phyloP scores from a whole-genome alignment of 2,888 invertebrate species.

The Therioaphis trifolii region DNA sequence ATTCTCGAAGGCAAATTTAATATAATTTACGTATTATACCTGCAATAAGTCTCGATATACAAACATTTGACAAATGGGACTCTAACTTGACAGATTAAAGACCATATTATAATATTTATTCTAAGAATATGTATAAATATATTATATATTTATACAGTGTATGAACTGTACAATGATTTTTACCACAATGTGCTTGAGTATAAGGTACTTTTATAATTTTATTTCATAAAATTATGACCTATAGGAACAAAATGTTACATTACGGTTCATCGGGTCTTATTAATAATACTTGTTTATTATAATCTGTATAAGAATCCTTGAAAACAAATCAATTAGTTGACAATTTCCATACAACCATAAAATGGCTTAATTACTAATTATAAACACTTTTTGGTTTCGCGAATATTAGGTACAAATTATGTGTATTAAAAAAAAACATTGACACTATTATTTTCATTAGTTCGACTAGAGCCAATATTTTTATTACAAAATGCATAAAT shows the following conservation, averaged over 20 bases:
- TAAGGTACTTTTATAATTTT: background rate
- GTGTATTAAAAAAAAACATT: background rate
- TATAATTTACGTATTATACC: background rate
- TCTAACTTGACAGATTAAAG: too few species aligned
- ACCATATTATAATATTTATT: too few species aligned
- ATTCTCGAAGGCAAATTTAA: background rate
- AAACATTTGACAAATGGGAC: too few species aligned
- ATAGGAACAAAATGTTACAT: background rate
- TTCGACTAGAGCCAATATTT: background rate
- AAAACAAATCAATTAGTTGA: background rate
- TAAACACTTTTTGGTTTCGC: slow-evolving; percentile 14
- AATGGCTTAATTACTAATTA: slow-evolving; percentile 22
- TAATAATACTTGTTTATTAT: slow-evolving; percentile 8
- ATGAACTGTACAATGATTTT: background rate
- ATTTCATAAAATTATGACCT: background rate
- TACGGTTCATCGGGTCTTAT: background rate
- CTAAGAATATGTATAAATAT: too few species aligned
- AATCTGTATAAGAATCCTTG: slow-evolving; percentile 6
- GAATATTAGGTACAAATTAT: background rate
- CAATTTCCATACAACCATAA: slow-evolving; percentile 2
- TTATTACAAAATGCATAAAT: background rate
- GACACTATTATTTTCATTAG: slow-evolving; percentile 16
- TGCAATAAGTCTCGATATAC: too few species aligned
- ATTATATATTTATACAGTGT: too few species aligned
- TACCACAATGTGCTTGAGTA: background rate